Evolutionary conservation across 2,888 invertebrate genomes (phyloP), one percentile per base, ranked within the genome.

Genomic region (Lamproptera curius): DNA sequence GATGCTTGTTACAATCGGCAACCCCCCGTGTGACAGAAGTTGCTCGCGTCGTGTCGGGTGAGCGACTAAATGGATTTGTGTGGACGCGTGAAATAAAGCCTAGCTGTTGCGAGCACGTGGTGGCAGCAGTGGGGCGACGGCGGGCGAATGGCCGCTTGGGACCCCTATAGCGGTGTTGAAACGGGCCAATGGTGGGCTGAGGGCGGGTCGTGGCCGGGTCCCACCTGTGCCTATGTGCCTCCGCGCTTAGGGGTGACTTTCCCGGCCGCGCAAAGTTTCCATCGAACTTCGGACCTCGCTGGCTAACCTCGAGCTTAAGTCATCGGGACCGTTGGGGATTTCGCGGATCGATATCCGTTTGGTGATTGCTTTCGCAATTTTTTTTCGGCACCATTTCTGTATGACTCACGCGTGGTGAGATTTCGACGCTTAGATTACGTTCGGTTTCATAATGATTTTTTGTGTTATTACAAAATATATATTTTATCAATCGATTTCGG

Each of bases 11-110:
- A 67, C 68, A 65, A 67, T 59, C 69, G 68, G 67, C 84, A 85
- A 79, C 70, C n/a, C 82, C 49, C 80, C 82, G 69, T 76, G 80
- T 79, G 72, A 63, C 62, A 62, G 65, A 67, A 78, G 68, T 78
- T 70, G 67, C 78, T 70, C 83, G 81, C 78, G 70, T 77, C 70
- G 79, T 76, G 80, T 72, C 83, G 74, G 74, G 72, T 76, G 70
- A 73, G 74, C 77, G 78, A 86, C 86, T 87, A 83, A 86, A 80
- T 79, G 73, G 72, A 71, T 73, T 70, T 65, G 74, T 70, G 71
- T 76, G 74, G 72, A 75, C 73, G 80, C 74, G 74, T 64, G 79
- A 78, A 78, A 83, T 86, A 86, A 84, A 84, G 78, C 70, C 70
- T 65, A 65, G 69, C 64, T 64, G 64, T 61, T 65, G 62, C 52